Base-by-base conservation (phyloP, 2,888 invertebrate genomes). In the Platypus cylindrus region DNA sequence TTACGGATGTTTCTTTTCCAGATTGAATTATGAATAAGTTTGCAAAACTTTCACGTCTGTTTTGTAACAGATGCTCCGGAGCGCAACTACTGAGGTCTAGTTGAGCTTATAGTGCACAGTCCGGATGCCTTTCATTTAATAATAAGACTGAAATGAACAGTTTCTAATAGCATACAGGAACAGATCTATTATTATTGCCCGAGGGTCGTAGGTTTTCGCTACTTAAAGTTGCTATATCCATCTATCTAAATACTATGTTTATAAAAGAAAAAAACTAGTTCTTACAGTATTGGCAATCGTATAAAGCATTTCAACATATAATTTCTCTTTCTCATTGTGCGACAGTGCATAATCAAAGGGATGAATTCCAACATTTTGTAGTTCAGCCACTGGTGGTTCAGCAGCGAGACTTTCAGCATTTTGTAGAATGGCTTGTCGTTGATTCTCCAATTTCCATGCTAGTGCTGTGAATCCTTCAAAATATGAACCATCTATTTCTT, bases 231-330 rank as follows among this genome's bases (percentile, higher is more conserved):
- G n/a, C n/a, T n/a, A n/a, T n/a, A n/a, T n/a, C n/a, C n/a, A n/a
- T n/a, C n/a, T n/a, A n/a, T 20, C 20, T 7, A 20, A 20, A 20
- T 5, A 20, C 5, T 7, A 20, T 20, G 9, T 5, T 5, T 7
- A 20, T 5, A 20, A 20, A 20, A 20, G 20, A 20, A 20, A 20
- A 20, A 20, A 20, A 20, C 9, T 7, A 27, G 8, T 27, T 14
- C 80, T 78, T 43, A 83, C 87, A 52, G 93, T 86, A 62, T 97
- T 93, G 45, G 89, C 84, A 49, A 97, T 90, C 45, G 94, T 95
- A 64, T 94, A 94, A 49, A 95, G 68, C 43, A 94, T 91, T 66
- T 95, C 86, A 37, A 84, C 72, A 59, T 89, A 89, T 40, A 87
- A 66, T 51, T 78, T 74, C 55, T 87, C 83, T 58, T 71, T 66